phyloP scores from a whole-genome alignment of 1,140 invertebrate species.

The Paracyclopina nana region DNA sequence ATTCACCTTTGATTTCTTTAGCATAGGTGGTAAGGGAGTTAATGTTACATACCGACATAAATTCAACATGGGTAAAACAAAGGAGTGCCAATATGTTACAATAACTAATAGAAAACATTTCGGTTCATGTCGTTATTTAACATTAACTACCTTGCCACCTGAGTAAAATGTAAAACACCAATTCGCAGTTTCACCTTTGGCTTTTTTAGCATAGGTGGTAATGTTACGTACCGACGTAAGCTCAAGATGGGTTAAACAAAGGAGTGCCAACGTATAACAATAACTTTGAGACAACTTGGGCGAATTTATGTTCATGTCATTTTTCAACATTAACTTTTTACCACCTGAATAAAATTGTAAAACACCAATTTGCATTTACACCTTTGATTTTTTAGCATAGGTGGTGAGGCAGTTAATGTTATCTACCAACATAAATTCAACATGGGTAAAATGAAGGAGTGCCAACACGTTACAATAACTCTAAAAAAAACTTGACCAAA shows the following conservation, averaged over 20 bases:
- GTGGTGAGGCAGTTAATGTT: background rate
- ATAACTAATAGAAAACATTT: too few species aligned
- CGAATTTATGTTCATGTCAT: too few species aligned
- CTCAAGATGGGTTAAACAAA: background rate
- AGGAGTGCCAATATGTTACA: background rate
- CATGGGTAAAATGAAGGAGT: background rate
- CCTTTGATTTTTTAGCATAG: background rate
- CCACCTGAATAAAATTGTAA: too few species aligned
- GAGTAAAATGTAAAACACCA: too few species aligned
- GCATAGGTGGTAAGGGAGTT: too few species aligned
- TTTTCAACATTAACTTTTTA: constrained; percentile 4
- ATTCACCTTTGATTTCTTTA: background rate
- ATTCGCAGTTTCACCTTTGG: background rate
- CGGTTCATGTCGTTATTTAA: too few species aligned
- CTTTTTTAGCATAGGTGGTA: background rate
- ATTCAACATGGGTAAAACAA: background rate
- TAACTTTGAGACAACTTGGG: too few species aligned
- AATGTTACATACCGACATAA: background rate
- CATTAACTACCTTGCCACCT: constrained; percentile 11
- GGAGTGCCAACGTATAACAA: background rate
- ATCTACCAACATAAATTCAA: background rate
- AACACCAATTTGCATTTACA: background rate
- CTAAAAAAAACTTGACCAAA: too few species aligned
- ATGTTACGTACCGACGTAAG: too few species aligned
- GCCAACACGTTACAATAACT: background rate